These are phyloP conservation scores for Platycheirus rosarum DNA, from an alignment of 2,888 invertebrate genomes.

Conservation along the genomic window DNA sequence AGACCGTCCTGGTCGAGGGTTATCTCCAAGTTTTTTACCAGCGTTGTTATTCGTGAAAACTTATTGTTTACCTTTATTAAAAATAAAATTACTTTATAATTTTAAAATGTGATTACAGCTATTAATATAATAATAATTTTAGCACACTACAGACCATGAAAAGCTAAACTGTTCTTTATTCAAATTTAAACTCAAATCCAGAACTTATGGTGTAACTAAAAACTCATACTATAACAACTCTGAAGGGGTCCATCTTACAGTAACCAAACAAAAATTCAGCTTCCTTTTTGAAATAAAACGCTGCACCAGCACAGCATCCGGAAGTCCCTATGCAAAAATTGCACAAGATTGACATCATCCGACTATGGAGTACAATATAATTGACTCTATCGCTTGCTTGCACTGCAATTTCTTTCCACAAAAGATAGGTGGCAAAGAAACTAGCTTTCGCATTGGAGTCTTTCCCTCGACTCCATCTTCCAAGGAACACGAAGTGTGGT, in stretches of 20 bases:
- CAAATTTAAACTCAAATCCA: too few relatives aligned
- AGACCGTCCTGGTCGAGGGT: too few relatives aligned
- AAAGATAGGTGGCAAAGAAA: not conserved
- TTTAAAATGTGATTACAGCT: too few relatives aligned
- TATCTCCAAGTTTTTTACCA: too few relatives aligned
- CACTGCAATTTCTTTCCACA: slow-evolving; percentile 12
- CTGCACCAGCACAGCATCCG: not conserved
- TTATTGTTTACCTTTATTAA: too few relatives aligned
- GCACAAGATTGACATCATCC: slow-evolving; percentile 35
- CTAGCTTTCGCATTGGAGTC: not conserved
- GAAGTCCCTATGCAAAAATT: not conserved
- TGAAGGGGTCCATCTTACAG: not conserved
- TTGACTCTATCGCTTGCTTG: slow-evolving; percentile 37
- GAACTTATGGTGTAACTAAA: too few relatives aligned
- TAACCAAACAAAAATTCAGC: not conserved
- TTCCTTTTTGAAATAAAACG: slow-evolving; percentile 23
- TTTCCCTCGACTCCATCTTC: not conserved
- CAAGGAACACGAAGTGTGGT: slow-evolving; percentile 47
- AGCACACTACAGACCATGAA: too few relatives aligned
- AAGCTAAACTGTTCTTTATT: too few relatives aligned
- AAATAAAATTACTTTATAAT: too few relatives aligned
- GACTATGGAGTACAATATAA: slow-evolving; percentile 28
- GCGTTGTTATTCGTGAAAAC: too few relatives aligned
- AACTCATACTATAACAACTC: too few relatives aligned
- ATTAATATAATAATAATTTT: too few relatives aligned